Conservation (phyloP, 1,140 invertebrate species). For the Pissodes strobi region DNA sequence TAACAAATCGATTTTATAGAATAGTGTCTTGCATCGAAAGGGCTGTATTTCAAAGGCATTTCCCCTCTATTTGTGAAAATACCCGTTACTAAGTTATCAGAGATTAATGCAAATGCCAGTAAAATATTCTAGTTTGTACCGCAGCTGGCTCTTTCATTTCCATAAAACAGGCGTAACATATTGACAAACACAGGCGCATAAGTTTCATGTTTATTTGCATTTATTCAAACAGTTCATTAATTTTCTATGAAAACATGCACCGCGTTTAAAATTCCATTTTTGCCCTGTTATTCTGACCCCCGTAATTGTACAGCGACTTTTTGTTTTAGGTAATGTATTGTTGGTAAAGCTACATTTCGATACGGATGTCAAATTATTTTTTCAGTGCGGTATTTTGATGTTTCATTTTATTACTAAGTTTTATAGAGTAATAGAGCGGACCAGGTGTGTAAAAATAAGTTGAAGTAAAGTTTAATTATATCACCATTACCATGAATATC, state of each 20-base stretch:
- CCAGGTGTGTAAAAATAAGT: too few species aligned
- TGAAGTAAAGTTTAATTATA: too few species aligned
- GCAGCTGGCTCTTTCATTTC: constrained; percentile 41
- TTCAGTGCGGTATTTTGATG: too few species aligned
- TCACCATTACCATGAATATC: too few species aligned
- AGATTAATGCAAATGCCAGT: constrained; percentile 38
- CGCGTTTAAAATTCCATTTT: neutral
- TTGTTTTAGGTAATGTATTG: too few species aligned
- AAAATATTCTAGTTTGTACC: constrained; percentile 38
- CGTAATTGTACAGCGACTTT: neutral
- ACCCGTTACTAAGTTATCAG: constrained; percentile 19
- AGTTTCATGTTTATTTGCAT: constrained; percentile 42
- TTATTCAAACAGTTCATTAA: constrained; percentile 37
- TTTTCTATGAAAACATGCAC: constrained; percentile 20
- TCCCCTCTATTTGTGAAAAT: neutral
- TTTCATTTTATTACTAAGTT: too few species aligned
- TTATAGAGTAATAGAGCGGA: too few species aligned
- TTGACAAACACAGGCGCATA: constrained; percentile 41
- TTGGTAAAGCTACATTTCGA: too few species aligned
- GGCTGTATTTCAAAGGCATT: too few species aligned
- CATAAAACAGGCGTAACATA: constrained; percentile 42
- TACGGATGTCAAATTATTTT: too few species aligned
- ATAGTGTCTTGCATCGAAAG: too few species aligned
- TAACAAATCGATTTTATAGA: too few species aligned
- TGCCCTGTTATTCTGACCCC: neutral